Percentiles rank a stretch among this genome's conserved stretches.
These are phyloP conservation scores for Araneus ventricosus DNA, from an alignment of 1,140 invertebrate species.

Conservation along the genomic window DNA sequence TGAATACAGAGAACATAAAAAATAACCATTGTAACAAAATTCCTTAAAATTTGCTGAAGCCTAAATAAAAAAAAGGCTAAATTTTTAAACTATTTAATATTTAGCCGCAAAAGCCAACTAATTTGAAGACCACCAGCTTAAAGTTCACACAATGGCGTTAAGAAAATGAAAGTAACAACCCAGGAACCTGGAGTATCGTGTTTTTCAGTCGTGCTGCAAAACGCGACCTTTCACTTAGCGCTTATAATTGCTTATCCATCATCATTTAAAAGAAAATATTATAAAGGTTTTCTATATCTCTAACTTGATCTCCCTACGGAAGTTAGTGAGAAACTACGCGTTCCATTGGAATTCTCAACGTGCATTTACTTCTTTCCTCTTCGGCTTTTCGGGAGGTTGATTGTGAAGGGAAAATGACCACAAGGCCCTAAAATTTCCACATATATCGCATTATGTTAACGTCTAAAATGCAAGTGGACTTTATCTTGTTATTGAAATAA, in stretches of 20 bases:
- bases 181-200: not conserved
- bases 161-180: not conserved
- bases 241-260: conserved; percentile 45
- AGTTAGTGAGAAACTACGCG: not conserved
- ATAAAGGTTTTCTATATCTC: conserved; percentile 29
- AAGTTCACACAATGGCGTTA: not conserved
- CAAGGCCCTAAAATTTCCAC: too few species aligned
- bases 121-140: too few species aligned
- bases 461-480: too few species aligned
- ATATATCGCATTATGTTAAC: too few species aligned
- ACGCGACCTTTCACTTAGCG: conserved; percentile 36
- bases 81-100: too few species aligned
- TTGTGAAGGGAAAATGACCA: not conserved
- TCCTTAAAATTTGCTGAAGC: too few species aligned
- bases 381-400: not conserved
- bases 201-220: not conserved
- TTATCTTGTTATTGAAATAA: too few species aligned
- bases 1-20: too few species aligned
- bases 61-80: too few species aligned
- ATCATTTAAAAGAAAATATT: conserved; percentile 52
- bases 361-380: not conserved
- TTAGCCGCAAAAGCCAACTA: too few species aligned
- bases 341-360: not conserved
- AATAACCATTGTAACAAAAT: too few species aligned
- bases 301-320: not conserved